Conservation (phyloP, 35 echinoderm and acorn worm species). For the Patiria miniata region DNA sequence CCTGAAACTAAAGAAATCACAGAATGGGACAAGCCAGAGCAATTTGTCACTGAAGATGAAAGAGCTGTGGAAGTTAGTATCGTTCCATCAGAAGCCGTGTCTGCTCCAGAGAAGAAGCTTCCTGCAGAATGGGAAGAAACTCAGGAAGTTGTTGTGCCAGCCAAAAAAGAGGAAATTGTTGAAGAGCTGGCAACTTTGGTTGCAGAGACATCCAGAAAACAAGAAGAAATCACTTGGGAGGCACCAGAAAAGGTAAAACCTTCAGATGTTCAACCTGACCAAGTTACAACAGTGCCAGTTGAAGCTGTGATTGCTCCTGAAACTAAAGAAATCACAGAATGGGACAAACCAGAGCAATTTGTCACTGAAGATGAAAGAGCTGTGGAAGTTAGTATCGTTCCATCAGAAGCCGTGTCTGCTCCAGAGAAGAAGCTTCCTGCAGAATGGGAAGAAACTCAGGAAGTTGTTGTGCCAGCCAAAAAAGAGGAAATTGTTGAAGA, state of each 20-base stretch:
- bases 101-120: constrained; percentile 37
- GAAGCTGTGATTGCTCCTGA: constrained; percentile 36
- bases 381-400: constrained; percentile 58
- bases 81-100: constrained; percentile 36
- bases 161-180: constrained; percentile 4
- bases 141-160: background rate
- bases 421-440: constrained; percentile 27
- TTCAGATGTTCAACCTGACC: constrained; percentile 19
- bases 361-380: constrained; percentile 36
- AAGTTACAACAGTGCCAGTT: background rate
- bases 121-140: background rate
- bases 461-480: background rate
- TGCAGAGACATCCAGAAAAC: constrained; percentile 21
- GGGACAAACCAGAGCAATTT: constrained; percentile 21
- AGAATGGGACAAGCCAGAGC: constrained; percentile 10
- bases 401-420: constrained; percentile 29
- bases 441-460: background rate
- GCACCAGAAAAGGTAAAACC: background rate
- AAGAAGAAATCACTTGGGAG: constrained; percentile 31
- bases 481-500: constrained; percentile 25
- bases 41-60: constrained; percentile 36
- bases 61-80: constrained; percentile 55
- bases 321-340: background rate
- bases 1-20: constrained; percentile 1
- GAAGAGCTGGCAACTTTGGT: constrained; percentile 18